A percentile compares a stretch with the other conserved stretches of the same genome.
Conservation (phyloP, 1,140 invertebrate genomes). For the Teleogryllus occipitalis region DNA sequence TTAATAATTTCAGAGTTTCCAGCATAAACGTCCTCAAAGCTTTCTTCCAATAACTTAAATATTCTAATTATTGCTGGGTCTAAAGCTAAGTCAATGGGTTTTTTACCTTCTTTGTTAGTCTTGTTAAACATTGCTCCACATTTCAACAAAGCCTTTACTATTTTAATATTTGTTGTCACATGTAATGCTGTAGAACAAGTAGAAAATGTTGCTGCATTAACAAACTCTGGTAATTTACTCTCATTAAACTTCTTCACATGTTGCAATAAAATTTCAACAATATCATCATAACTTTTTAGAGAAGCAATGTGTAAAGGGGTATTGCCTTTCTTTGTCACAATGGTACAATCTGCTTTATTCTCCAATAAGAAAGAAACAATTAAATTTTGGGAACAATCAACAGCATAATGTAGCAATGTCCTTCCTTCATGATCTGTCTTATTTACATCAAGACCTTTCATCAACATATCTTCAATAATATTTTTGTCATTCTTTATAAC, state of each 20-base stretch:
- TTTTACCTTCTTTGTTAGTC: neutral
- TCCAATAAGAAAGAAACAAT: conserved; percentile 7
- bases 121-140: neutral
- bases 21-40: neutral
- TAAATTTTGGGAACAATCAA: conserved; percentile 20
- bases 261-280: neutral
- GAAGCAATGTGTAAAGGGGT: neutral
- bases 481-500: neutral
- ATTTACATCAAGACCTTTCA: neutral
- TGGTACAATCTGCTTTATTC: neutral
- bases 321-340: neutral
- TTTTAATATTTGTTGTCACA: neutral
- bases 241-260: neutral
- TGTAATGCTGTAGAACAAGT: neutral
- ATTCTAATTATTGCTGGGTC: neutral
- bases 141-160: neutral
- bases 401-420: conserved; percentile 26
- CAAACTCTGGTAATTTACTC: neutral
- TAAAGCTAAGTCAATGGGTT: neutral
- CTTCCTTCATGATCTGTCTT: neutral
- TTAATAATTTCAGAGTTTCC: neutral
- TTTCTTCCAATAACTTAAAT: neutral
- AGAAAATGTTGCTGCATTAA: neutral
- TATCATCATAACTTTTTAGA: neutral
- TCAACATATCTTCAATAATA: neutral